Base-by-base conservation (phyloP, 2,797 vertebrate genomes). In the Tenualosa thibaudeaui region DNA sequence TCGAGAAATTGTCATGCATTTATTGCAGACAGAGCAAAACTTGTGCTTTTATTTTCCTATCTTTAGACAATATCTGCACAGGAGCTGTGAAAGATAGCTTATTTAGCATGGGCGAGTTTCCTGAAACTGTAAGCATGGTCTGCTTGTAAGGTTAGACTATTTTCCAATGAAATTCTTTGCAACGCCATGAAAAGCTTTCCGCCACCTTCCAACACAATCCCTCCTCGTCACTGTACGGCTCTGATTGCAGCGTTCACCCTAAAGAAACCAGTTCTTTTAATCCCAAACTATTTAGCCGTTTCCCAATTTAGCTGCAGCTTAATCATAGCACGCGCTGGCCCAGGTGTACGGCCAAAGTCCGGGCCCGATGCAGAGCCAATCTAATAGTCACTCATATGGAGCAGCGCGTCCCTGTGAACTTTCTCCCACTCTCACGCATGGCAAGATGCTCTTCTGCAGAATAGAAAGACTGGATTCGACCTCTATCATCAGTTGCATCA, bases 231-330 rank as follows among this genome's bases (percentile, higher is more conserved):
- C 10, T 15, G 60, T n/a, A 8, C 8, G 60, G 60, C 24, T 62
- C 19, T 62, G 65, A 71, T 71, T 71, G 65, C 65, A 71, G 37
- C 10, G 37, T 71, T 37, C 65, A 15, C 26, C 7, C 0, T 15
- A 43, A 58, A 75, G 15, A 40, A 75, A 40, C 31, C 19, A 37
- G 13, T 15, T 13, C 31, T 5, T 37, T 43, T 75, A 75, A 40
- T 43, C 68, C 40, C 24, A 78, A 15, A 78, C 37, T 40, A 40
- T 78, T 78, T 22, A 78, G 40, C 17, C 71, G 15, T 22, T 40
- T 78, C 71, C 71, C 71, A n/a, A 78, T 78, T 43, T 78, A 78
- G 58, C 58, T 17, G 40, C 13, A 43, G 37, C 71, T 46, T 78
- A 78, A 78, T 78, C 13, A 40, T 17, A 22, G 71, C 31, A 78